Evolutionary conservation across 2,113 vertebrate genomes (phyloP), one percentile per base, ranked within the genome.

Genomic region (Peucedramus taeniatus): DNA sequence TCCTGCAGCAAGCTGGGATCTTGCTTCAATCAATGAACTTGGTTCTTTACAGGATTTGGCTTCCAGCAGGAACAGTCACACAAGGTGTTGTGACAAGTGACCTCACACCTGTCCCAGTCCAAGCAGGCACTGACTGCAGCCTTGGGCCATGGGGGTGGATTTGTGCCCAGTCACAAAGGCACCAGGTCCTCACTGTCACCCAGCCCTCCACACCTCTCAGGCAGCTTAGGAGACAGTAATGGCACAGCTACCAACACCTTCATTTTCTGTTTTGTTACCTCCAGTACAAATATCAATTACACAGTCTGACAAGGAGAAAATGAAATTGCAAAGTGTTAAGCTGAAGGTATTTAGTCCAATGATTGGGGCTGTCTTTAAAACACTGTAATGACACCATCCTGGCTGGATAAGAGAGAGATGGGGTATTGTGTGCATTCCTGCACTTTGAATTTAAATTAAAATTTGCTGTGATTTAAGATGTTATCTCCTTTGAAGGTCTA

Each of bases 131-230:
- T 27, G 33, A 7, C 30, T 57, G 9, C 39, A 63, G 26, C 17
- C 45, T n/a, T 6, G 8, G 61, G 49, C 8, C 39, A n/a, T 0
- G 3, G 9, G 19, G 14, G 4, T 51, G 40, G 10, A 11, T 93
- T 63, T 51, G 44, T 47, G 75, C 13, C 59, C 68, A 59, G 10
- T 10, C 15, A 37, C 33, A 60, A 71, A 77, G 20, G 47, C 22
- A 35, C 35, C 16, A 8, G 54, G 97, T 99, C 54, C 98, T 98
- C 11, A 96, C 98, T 4, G 98, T 10, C 64, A 78, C 56, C 47
- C 63, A 23, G 50, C 6, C 27, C 50, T 91, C 44, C 37, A 72
- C 63, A 31, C 9, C n/a, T 20, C 83, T 70, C 71, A 61, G 63
- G 83, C 31, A 27, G 40, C 54, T 91, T 88, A 87, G 50, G 82